Conservation (phyloP, 2,797 vertebrate species). For the Halcyon badia region DNA sequence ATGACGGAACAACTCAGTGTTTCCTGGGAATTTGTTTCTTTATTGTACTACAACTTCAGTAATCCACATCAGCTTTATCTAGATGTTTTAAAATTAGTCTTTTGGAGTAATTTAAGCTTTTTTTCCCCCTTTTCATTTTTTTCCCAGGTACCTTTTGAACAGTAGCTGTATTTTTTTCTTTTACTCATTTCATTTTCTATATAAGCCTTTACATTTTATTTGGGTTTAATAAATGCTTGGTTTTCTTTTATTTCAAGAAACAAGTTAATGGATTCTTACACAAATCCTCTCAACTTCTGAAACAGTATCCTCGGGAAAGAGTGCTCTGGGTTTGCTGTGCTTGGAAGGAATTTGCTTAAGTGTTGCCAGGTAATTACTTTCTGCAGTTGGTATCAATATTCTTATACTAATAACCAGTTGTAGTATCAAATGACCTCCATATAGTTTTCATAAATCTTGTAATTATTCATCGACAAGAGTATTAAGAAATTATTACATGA, state of each 20-base stretch:
- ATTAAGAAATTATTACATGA: conserved; percentile 64
- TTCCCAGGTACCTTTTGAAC: neutral
- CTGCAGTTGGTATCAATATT: conserved; percentile 12
- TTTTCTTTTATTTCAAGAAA: neutral
- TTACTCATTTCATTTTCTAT: neutral
- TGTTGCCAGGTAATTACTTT: conserved; percentile 62
- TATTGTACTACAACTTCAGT: neutral
- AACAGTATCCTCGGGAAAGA: neutral
- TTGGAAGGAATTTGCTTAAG: conserved; percentile 48
- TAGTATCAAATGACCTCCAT: conserved; percentile 48
- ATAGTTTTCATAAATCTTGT: conserved; percentile 35
- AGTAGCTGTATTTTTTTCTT: neutral
- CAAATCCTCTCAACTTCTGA: neutral
- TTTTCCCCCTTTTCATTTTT: no score
- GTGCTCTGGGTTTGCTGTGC: neutral
- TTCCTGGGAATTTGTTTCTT: neutral
- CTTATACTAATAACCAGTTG: conserved; percentile 12
- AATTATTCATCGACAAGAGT: conserved; percentile 13
- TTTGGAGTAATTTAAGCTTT: neutral
- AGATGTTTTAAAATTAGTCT: neutral
- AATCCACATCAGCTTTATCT: neutral
- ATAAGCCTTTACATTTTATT: neutral
- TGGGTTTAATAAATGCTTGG: neutral
- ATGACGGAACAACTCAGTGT: neutral
- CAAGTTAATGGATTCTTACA: neutral